Base-by-base conservation (phyloP, 2,113 vertebrate species). In the Urocolius indicus region DNA sequence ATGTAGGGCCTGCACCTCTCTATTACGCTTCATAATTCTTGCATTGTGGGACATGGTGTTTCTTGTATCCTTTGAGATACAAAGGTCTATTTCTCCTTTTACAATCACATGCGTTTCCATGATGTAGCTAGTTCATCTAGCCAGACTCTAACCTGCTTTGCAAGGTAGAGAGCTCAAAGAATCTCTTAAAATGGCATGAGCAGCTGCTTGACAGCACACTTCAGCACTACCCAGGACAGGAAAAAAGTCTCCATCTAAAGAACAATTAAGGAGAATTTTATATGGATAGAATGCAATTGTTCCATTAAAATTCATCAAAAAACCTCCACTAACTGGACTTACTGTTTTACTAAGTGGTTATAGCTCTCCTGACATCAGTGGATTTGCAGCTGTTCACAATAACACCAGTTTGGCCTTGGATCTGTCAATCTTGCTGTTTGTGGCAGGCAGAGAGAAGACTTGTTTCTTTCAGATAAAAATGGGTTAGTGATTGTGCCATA, bases 301-400 rank as follows among this genome's bases (percentile, higher is more conserved):
- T 77, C n/a, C 65, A 62, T 61, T 89, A 57, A 91, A 92, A 89
- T 82, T 72, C 10, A 61, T 48, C 38, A 36, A n/a, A 61, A 91
- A 86, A 66, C 2, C 52, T 68, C 36, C 2, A 10, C 1, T 2
- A 84, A 52, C 41, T 75, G 69, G 49, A 92, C 36, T 87, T 3
- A 0, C 18, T 62, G 15, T 67, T 93, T 72, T 65, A 16, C 30
- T 92, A 68, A 94, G 81, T 82, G 81, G 61, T 93, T 94, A 94
- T 74, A 95, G 62, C 94, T 84, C 80, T 93, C 81, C 62, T 94
- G 89, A 94, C 6, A 3, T 89, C 84, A 95, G 74, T 84, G 69
- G 80, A 91, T 91, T 84, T 95, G 94, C 95, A 94, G 93, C 93
- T 97, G 93, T 68, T 87, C 89, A 87, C 81, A 92, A 93, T 66